phyloP scores from a whole-genome alignment of 2,113 vertebrate genomes.

The Epinephelus fuscoguttatus region DNA sequence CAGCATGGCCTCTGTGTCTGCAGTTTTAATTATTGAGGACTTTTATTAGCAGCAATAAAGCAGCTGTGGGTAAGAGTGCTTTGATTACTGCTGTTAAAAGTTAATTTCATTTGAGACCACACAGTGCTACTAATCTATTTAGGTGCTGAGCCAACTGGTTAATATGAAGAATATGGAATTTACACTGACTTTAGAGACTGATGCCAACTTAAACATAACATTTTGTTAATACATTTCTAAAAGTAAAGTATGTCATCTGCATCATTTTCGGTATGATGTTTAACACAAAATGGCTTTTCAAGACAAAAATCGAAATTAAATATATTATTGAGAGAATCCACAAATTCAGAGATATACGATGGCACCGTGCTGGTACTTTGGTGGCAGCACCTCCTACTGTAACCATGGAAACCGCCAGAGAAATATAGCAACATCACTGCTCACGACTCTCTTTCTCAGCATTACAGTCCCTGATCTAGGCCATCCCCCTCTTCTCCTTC shows the following conservation, averaged over 20 bases:
- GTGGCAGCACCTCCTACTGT: not conserved
- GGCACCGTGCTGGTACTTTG: not conserved
- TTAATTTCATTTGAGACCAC: not conserved
- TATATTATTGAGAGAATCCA: not conserved
- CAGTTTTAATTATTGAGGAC: not conserved
- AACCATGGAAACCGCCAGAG: conserved; percentile 25
- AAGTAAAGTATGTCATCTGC: not conserved
- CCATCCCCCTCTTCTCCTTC: not conserved
- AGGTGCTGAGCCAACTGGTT: not conserved
- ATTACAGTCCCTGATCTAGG: not conserved
- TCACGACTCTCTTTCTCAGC: conserved; percentile 28
- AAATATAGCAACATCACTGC: conserved; percentile 27
- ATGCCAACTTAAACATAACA: not conserved
- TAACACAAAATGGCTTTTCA: not conserved
- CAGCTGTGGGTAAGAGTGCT: not conserved
- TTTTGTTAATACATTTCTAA: not conserved
- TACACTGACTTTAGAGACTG: not conserved
- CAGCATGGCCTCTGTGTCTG: not conserved
- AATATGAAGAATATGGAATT: not conserved
- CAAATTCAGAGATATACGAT: not conserved
- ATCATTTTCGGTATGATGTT: not conserved
- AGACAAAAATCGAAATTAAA: not conserved
- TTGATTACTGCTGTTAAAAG: not conserved
- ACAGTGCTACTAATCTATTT: not conserved
- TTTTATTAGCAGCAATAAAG: not conserved